Conservation (phyloP, 2,113 vertebrate species). For the Pelodiscus sinensis region DNA sequence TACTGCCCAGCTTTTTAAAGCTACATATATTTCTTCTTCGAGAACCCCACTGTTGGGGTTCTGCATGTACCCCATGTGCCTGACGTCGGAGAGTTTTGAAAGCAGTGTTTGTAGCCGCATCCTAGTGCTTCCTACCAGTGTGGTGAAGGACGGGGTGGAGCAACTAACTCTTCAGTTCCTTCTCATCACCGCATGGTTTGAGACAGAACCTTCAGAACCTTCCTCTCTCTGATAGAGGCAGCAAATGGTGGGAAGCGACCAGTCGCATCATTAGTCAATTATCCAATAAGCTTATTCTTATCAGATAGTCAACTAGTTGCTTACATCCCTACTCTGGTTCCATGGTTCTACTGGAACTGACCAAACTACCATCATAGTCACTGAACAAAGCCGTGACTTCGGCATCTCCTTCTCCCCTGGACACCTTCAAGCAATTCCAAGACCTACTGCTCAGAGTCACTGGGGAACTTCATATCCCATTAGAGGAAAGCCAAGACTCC, state of each 20-base stretch:
- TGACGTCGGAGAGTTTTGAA: neutral
- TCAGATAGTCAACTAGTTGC: too few species aligned
- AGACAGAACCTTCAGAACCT: neutral
- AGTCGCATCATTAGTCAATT: too few species aligned
- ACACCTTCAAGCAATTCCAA: neutral
- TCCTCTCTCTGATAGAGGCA: too few species aligned
- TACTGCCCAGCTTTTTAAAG: neutral
- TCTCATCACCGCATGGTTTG: neutral
- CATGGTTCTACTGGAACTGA: neutral
- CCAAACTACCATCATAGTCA: neutral
- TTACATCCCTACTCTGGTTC: neutral
- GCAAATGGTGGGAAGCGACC: too few species aligned
- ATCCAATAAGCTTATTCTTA: too few species aligned
- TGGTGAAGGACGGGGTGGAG: neutral
- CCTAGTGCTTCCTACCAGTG: neutral
- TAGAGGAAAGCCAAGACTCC: neutral
- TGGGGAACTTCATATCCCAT: neutral
- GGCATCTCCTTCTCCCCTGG: neutral
- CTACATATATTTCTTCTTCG: fast-evolving
- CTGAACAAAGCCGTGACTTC: neutral
- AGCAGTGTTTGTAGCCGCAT: neutral
- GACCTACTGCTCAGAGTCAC: neutral
- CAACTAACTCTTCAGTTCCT: neutral
- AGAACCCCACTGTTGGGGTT: neutral
- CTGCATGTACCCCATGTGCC: neutral